Conservation (phyloP, 2,113 vertebrate genomes). For the Ceyx melanurus region DNA sequence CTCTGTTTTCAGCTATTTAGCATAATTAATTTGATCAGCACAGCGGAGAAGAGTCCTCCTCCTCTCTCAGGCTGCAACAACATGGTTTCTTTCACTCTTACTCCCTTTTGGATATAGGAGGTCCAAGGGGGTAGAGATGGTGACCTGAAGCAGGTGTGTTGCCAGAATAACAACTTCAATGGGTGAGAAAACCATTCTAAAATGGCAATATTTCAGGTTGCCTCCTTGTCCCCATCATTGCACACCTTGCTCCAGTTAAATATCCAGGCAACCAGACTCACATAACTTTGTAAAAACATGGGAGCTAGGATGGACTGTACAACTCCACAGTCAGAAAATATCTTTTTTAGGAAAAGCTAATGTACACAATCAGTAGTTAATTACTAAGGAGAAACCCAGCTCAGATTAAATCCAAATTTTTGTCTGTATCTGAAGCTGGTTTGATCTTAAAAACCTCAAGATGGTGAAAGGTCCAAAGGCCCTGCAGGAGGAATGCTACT, state of each 20-base stretch:
- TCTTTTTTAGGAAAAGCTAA: background rate
- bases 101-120: background rate
- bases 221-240: background rate
- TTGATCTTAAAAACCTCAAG: background rate
- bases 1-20: slow-evolving; percentile 72
- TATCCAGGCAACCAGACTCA: background rate
- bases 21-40: slow-evolving; percentile 88
- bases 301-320: background rate
- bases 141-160: background rate
- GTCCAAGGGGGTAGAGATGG: background rate
- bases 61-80: slow-evolving; percentile 61
- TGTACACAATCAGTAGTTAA: background rate
- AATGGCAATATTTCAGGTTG: background rate
- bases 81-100: slow-evolving; percentile 60
- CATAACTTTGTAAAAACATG: background rate
- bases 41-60: slow-evolving; percentile 20
- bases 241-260: background rate
- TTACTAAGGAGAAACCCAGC: background rate
- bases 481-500: background rate
- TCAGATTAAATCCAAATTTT: background rate
- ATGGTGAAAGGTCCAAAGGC: background rate
- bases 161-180: background rate
- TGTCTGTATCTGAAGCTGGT: background rate
- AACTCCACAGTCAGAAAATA: background rate
- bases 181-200: background rate